Percentiles rank a stretch among this genome's conserved stretches.
Evolutionary conservation across 2,888 invertebrate genomes (phyloP).

Genomic region (Amphipyra tragopoginis): DNA sequence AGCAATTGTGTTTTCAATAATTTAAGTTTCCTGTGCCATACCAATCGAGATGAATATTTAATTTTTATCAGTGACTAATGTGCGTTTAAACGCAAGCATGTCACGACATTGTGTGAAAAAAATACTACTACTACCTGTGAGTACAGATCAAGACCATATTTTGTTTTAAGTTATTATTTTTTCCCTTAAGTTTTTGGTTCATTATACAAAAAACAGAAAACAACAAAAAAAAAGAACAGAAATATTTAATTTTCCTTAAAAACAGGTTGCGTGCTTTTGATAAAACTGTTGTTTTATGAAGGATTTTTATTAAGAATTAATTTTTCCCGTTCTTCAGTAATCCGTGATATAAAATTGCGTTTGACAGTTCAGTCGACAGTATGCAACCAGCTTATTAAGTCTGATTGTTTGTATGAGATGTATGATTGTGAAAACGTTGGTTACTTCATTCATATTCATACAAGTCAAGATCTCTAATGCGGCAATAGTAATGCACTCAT

Average conservation of each 20-base stretch:
- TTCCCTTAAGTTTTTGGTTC: conserved; percentile 61
- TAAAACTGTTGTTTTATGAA: conserved; percentile 45
- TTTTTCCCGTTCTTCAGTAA: conserved; percentile 39
- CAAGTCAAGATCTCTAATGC: conserved; percentile 32
- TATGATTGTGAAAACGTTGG: conserved; percentile 55
- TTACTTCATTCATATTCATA: conserved; percentile 49
- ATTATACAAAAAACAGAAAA: conserved; percentile 53
- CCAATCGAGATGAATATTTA: conserved; percentile 52
- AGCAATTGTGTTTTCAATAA: conserved; percentile 65
- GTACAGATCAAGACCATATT: conserved; percentile 60
- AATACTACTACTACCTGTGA: conserved; percentile 56
- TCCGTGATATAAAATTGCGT: conserved; percentile 43
- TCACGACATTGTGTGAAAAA: conserved; percentile 51
- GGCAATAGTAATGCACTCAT: conserved; percentile 23
- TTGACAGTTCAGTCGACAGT: conserved; percentile 62
- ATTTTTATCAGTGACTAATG: conserved; percentile 52
- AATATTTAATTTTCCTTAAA: conserved; percentile 37
- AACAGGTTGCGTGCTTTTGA: conserved; percentile 63
- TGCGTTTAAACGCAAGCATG: conserved; percentile 47
- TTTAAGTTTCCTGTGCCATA: conserved; percentile 79
- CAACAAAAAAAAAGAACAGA: conserved; percentile 45
- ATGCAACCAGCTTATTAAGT: conserved; percentile 67
- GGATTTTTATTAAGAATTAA: conserved; percentile 29
- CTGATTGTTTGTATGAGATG: conserved; percentile 64
- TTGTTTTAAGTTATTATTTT: conserved; percentile 55